These are phyloP conservation scores for Ispidina lecontei DNA, from an alignment of 2,797 vertebrate genomes.

Conservation along the genomic window DNA sequence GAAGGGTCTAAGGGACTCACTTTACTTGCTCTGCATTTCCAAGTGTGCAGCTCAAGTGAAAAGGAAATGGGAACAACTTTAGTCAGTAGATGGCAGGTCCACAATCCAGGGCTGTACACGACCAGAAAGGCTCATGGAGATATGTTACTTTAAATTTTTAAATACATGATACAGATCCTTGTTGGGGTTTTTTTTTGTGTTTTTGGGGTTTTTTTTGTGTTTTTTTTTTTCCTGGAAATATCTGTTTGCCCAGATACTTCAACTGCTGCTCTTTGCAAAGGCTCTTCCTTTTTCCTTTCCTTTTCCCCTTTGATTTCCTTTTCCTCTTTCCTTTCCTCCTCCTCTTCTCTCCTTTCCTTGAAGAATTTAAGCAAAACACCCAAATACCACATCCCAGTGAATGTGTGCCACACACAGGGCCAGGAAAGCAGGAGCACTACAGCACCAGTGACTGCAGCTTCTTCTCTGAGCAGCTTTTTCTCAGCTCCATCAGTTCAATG, in stretches of 20 bases:
- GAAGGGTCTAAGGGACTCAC: not conserved
- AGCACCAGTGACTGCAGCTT: not conserved
- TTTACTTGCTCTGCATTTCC: not conserved
- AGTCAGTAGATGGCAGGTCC: not conserved
- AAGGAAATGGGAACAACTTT: not conserved
- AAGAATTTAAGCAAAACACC: not conserved
- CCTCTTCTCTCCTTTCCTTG: too few relatives aligned
- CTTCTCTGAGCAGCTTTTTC: not conserved
- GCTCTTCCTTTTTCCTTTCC: too few relatives aligned
- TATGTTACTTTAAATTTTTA: not conserved
- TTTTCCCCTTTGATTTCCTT: too few relatives aligned
- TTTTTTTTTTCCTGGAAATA: not conserved
- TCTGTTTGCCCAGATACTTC: not conserved
- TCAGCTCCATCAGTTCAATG: not conserved
- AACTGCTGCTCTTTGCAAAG: not conserved
- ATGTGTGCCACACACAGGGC: accelerated
- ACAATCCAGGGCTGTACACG: not conserved
- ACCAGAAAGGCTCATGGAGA: not conserved
- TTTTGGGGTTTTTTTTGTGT: too few relatives aligned
- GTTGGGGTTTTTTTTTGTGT: too few relatives aligned
- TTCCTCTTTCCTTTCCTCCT: too few relatives aligned
- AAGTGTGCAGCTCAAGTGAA: not conserved
- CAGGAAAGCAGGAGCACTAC: not conserved
- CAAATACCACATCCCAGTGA: not conserved
- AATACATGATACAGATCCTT: not conserved